These are phyloP conservation scores for Melanostigma gelatinosum DNA, from an alignment of 2,113 vertebrate species.

Conservation along the genomic window DNA sequence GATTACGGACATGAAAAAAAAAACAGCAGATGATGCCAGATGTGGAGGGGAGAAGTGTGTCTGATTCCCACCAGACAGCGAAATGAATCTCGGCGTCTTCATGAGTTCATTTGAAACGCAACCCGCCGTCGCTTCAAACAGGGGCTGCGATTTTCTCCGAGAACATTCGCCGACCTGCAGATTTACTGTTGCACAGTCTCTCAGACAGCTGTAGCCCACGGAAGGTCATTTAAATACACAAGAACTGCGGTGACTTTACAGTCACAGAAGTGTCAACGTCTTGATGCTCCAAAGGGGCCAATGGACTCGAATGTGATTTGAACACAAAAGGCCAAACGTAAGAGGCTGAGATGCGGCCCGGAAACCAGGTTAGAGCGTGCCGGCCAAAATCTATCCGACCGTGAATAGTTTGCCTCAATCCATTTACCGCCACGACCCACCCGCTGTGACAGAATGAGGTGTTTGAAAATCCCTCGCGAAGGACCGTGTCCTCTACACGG, in stretches of 20 bases:
- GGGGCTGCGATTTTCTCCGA: neutral
- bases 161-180: neutral
- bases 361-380: conserved; percentile 46
- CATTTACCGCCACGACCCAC: conserved; percentile 58
- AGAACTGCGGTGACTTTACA: conserved; percentile 17
- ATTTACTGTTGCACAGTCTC: neutral
- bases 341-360: conserved; percentile 20
- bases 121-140: neutral
- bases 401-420: conserved; percentile 60
- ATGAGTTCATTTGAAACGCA: neutral
- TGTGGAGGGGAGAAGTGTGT: conserved; percentile 30
- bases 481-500: conserved; percentile 20
- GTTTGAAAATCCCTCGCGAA: conserved; percentile 44
- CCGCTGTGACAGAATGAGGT: conserved; percentile 37
- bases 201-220: neutral
- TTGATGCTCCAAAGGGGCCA: conserved; percentile 39
- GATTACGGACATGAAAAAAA: conserved; percentile 22
- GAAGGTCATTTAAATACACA: conserved; percentile 20
- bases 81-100: neutral
- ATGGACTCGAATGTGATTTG: conserved; percentile 57
- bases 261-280: conserved; percentile 15
- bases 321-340: conserved; percentile 61
- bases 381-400: conserved; percentile 47
- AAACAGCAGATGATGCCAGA: conserved; percentile 44
- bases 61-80: conserved; percentile 35